Base-by-base conservation (phyloP, 2,113 vertebrate genomes). In the Balaenoptera acutorostrata region DNA sequence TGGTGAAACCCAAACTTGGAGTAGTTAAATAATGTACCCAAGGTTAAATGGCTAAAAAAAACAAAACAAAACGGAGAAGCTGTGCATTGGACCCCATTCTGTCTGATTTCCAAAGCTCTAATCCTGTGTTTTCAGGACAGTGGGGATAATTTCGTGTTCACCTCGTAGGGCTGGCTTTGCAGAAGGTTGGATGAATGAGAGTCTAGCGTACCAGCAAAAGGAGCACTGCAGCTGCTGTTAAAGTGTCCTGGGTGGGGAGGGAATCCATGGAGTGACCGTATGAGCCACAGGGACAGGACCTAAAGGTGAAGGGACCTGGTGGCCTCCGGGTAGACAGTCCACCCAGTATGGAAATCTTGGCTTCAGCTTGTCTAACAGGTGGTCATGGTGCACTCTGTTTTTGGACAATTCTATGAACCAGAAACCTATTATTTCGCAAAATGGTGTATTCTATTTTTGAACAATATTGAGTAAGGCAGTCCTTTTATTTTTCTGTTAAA, bases 321-420 rank as follows among this genome's bases (percentile, higher is more conserved):
- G 17, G 21, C 77, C 29, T 23, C 8, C 0, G 0, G 9, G 1
- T 0, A 36, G 23, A 25, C 23, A 0, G 11, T 36, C 52, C 1
- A 0, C 11, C 15, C 12, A 0, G 57, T 1, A 5, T 12, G 29
- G 66, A 31, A 41, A 12, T 44, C 57, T 64, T 21, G 49, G 36
- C 84, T 82, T 68, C 27, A 7, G 2, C 6, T 49, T 46, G 21
- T 52, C 27, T 25, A n/a, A 25, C 6, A 18, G 13, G 17, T 0
- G 1, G 33, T 66, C 68, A 4, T 55, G 21, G 17, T 31, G 3
- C 10, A 13, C 13, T 7, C 59, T 31, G 25, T 31, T 49, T 20
- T 4, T 44, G 20, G 57, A 13, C 39, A 49, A 0, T 52, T 59
- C 52, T 41, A 6, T 33, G 80, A 63, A 6, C 36, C 17, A 2